Conservation (phyloP, 2,113 vertebrate species). For the Epinephelus moara region DNA sequence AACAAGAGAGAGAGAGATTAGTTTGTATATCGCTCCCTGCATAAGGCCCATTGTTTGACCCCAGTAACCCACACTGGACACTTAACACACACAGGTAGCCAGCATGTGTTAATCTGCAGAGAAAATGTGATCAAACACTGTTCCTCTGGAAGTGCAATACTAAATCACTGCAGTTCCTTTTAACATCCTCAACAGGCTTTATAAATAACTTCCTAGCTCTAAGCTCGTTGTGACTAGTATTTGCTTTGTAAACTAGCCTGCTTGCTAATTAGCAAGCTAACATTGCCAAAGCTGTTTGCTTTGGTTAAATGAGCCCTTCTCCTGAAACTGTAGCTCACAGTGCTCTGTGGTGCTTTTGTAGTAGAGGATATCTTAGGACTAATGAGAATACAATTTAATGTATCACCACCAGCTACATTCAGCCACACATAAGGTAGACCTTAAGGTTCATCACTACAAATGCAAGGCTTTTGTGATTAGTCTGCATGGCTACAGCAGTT, state of each 20-base stretch:
- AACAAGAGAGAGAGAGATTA: no score
- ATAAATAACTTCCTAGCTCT: constrained; percentile 12
- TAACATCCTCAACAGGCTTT: neutral
- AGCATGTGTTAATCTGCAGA: neutral
- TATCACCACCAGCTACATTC: constrained; percentile 2
- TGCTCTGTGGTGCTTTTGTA: neutral
- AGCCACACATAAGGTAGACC: neutral
- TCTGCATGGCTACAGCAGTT: neutral
- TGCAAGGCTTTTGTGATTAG: constrained; percentile 4
- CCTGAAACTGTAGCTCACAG: constrained; percentile 6
- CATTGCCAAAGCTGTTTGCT: constrained; percentile 21
- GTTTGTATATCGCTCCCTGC: no score
- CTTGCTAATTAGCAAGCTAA: constrained; percentile 31
- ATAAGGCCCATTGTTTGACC: neutral
- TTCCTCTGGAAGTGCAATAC: no score
- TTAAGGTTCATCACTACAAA: constrained; percentile 14
- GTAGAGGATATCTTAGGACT: neutral
- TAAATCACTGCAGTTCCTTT: neutral
- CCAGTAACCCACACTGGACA: neutral
- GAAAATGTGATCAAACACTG: neutral
- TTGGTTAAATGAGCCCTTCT: constrained; percentile 15
- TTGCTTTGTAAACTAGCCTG: constrained; percentile 19
- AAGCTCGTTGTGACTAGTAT: constrained; percentile 5
- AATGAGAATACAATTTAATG: constrained; percentile 14
- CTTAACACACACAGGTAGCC: neutral